Evolutionary conservation across 37 sponge, comb jelly and placozoan genomes (phyloP).

Genomic region (Theonella swinhoei): DNA sequence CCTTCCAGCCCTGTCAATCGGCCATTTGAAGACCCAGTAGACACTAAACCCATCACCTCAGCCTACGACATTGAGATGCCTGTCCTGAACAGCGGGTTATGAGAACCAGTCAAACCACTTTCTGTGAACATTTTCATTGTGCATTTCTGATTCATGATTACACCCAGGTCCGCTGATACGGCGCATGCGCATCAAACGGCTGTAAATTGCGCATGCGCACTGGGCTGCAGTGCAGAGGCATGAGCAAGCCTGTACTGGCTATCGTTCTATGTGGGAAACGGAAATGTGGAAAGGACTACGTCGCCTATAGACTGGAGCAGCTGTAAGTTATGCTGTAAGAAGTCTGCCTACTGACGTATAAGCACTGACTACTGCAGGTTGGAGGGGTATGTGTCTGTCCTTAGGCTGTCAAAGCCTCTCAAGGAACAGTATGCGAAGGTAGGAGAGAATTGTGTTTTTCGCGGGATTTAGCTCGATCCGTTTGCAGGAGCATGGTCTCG

Average conservation of each 20-base stretch:
- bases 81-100: slow-evolving; percentile 24
- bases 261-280: slow-evolving; percentile 69
- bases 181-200: too few species aligned
- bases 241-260: slow-evolving; percentile 21
- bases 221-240: too few species aligned
- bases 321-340: slow-evolving; percentile 6
- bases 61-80: slow-evolving; percentile 53
- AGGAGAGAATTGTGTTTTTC: not conserved
- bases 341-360: not conserved
- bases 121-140: too few species aligned
- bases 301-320: slow-evolving; percentile 30
- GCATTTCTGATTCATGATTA: too few species aligned
- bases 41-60: not conserved
- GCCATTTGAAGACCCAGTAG: not conserved
- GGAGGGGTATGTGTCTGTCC: slow-evolving; percentile 24
- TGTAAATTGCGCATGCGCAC: too few species aligned
- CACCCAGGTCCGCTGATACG: too few species aligned
- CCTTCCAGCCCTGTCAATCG: too few species aligned
- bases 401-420: slow-evolving; percentile 65
- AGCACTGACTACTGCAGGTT: not conserved
- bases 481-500: slow-evolving; percentile 74
- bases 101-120: too few species aligned
- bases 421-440: slow-evolving; percentile 78
- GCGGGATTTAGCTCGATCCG: not conserved
- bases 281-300: slow-evolving; percentile 70